phyloP scores from a whole-genome alignment of 2,113 vertebrate species.

The Physeter macrocephalus region DNA sequence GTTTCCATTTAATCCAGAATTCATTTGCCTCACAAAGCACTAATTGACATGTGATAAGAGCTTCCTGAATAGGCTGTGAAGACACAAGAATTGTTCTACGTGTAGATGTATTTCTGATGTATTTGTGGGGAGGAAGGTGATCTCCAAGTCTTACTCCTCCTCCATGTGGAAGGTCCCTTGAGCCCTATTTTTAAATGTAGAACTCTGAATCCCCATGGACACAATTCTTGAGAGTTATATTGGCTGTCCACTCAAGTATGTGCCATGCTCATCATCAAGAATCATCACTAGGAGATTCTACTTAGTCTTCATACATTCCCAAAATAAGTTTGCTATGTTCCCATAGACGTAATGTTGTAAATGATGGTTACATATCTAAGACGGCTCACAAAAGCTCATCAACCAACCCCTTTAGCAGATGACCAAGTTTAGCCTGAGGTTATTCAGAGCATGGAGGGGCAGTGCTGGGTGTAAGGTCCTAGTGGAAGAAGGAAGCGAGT shows the following conservation, averaged over 20 bases:
- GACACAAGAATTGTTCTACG: too few relatives aligned
- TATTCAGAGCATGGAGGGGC: not conserved
- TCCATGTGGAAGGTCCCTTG: not conserved
- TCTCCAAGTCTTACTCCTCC: too few relatives aligned
- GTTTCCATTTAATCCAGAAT: slow-evolving; percentile 21
- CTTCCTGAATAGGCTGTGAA: slow-evolving; percentile 16
- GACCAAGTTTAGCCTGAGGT: not conserved
- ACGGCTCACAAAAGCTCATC: not conserved
- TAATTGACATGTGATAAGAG: slow-evolving; percentile 40
- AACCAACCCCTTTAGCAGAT: not conserved
- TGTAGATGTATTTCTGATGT: too few relatives aligned
- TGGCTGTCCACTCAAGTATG: not conserved
- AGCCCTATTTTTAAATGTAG: not conserved
- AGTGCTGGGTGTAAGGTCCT: not conserved
- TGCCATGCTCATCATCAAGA: not conserved
- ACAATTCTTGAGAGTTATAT: not conserved
- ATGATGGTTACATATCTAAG: not conserved
- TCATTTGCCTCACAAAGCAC: not conserved
- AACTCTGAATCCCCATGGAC: not conserved
- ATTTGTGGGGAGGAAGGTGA: too few relatives aligned
- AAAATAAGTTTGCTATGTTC: not conserved
- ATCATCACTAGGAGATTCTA: not conserved
- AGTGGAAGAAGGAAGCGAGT: not conserved
- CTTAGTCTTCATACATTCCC: not conserved
- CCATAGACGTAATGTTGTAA: not conserved